Evolutionary conservation across 2,797 vertebrate genomes (phyloP).

Genomic region (Spondyliosoma cantharus): DNA sequence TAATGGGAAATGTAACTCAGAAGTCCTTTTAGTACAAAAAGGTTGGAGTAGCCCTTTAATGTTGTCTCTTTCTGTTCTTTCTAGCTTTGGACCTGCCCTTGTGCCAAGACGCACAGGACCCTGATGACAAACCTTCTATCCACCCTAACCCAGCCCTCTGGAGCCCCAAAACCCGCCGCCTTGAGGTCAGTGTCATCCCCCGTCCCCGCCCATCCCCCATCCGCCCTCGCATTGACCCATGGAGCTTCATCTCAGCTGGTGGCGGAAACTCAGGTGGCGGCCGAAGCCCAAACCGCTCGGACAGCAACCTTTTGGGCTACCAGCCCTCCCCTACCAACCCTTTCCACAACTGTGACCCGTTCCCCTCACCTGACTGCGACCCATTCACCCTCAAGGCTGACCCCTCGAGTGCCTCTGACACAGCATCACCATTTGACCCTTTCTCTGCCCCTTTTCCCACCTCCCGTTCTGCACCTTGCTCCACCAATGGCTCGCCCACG

Average conservation of each 20-base stretch:
- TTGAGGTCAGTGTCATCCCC: slow-evolving; percentile 88
- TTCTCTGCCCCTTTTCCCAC: slow-evolving; percentile 82
- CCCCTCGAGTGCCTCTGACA: slow-evolving; percentile 65
- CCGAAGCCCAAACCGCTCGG: slow-evolving; percentile 67
- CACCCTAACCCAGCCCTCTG: slow-evolving; percentile 80
- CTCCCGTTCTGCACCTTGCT: slow-evolving; percentile 85
- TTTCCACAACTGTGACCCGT: slow-evolving; percentile 83
- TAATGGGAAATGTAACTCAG: too few relatives aligned
- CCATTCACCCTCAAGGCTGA: slow-evolving; percentile 82
- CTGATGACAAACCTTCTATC: slow-evolving; percentile 78
- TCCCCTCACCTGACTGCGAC: slow-evolving; percentile 84
- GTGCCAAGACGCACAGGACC: slow-evolving; percentile 83
- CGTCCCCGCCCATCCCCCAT: slow-evolving; percentile 89
- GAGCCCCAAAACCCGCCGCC: slow-evolving; percentile 87
- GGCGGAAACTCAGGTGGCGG: slow-evolving; percentile 42
- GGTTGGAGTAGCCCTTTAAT: background rate
- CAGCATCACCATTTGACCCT: slow-evolving; percentile 79
- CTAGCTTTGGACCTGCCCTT: slow-evolving; percentile 84
- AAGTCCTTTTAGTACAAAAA: background rate
- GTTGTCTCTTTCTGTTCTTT: slow-evolving; percentile 28
- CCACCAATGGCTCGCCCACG: slow-evolving; percentile 84
- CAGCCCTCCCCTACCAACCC: slow-evolving; percentile 85
- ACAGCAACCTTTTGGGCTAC: slow-evolving; percentile 72
- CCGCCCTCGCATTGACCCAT: slow-evolving; percentile 91
- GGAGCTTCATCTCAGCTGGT: slow-evolving; percentile 90